Percentiles rank a stretch among this genome's conserved stretches.
phyloP scores from a whole-genome alignment of 2,797 vertebrate species.

The Hippocampus kuda region DNA sequence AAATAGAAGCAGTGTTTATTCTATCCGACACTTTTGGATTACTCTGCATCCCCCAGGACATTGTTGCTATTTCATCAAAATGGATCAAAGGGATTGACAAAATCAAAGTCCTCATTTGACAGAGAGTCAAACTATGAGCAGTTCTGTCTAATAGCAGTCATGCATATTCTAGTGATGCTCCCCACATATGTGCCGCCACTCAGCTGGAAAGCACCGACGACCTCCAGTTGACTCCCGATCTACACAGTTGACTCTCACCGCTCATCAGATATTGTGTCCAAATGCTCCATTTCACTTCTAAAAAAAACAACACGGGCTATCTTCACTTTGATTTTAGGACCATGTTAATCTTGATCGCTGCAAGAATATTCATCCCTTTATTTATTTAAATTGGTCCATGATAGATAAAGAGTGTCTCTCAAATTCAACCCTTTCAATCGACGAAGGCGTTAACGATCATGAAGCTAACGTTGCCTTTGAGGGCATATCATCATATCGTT shows the following conservation, averaged over 20 bases:
- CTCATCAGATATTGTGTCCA: constrained; percentile 18
- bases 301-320: neutral
- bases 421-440: constrained; percentile 42
- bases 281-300: constrained; percentile 16
- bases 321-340: neutral
- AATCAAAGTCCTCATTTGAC: constrained; percentile 9
- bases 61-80: no score
- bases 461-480: constrained; percentile 60
- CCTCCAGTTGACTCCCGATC: constrained; percentile 48
- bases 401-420: constrained; percentile 17
- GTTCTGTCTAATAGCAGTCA: constrained; percentile 48
- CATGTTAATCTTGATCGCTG: constrained; percentile 4
- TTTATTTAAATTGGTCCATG: neutral
- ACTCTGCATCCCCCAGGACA: no score
- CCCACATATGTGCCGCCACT: constrained; percentile 42
- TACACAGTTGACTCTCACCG: constrained; percentile 14
- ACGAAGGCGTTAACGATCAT: constrained; percentile 38
- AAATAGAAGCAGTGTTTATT: no score
- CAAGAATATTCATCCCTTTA: neutral
- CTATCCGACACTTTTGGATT: no score
- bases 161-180: constrained; percentile 57
- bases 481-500: constrained; percentile 67
- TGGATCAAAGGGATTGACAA: no score
- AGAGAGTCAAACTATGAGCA: constrained; percentile 23
- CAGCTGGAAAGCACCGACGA: constrained; percentile 51